These are phyloP conservation scores for Augiades crinisus DNA, from an alignment of 2,888 invertebrate species.

Conservation along the genomic window DNA sequence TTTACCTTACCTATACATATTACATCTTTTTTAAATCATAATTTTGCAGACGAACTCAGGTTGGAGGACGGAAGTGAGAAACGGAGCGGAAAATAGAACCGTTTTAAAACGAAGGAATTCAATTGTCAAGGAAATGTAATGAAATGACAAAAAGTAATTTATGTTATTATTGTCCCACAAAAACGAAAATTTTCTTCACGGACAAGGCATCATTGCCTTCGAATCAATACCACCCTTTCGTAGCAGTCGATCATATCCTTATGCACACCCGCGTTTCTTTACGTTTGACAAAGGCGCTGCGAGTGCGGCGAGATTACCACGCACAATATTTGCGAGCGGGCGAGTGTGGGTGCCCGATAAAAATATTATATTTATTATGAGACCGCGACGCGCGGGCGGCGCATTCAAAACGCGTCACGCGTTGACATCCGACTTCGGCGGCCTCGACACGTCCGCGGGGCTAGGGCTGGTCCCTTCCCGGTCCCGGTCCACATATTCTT, in stretches of 20 bases:
- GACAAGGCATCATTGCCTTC: background rate
- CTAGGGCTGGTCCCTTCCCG: constrained; percentile 29
- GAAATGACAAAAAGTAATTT: no score
- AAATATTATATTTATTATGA: constrained; percentile 79
- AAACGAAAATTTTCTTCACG: no score
- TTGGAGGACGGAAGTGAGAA: no score
- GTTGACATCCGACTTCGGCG: constrained; percentile 69
- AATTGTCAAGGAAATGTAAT: no score
- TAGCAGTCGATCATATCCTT: constrained; percentile 34
- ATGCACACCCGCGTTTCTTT: constrained; percentile 33
- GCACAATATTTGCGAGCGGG: constrained; percentile 69
- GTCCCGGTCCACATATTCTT: no score
- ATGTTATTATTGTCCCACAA: no score
- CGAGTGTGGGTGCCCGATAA: constrained; percentile 69
- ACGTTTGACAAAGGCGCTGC: constrained; percentile 39
- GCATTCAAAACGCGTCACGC: constrained; percentile 74
- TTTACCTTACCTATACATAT: no score
- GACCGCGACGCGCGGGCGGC: constrained; percentile 46
- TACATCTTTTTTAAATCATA: no score
- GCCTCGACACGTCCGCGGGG: constrained; percentile 41
- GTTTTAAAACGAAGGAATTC: no score
- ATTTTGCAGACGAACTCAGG: no score
- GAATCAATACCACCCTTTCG: constrained; percentile 4
- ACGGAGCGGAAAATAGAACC: no score
- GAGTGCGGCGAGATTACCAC: constrained; percentile 47